Base-by-base conservation (phyloP, 2,888 invertebrate genomes). In the Ormyrus thymus region DNA sequence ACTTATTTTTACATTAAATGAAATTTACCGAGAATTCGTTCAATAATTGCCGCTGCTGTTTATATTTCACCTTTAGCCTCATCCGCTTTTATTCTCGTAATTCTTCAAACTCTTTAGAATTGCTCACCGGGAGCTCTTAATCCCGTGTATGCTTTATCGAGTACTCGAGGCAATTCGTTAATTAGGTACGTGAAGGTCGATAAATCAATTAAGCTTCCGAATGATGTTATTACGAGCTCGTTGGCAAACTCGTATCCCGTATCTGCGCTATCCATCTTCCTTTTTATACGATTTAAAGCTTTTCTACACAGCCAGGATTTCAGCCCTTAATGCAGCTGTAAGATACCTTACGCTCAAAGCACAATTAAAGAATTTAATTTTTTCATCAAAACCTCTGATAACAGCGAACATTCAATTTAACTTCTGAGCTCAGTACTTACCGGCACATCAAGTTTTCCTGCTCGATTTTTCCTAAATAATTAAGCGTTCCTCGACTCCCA, bases 151-250 rank as follows among this genome's bases (percentile, higher is more conserved):
- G 53, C 59, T 45, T 59, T 58, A 65, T 46, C 13, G 7, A 70
- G 15, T 66, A 66, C 8, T 50, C 6, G n/a, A n/a, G 64, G 61
- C 46, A 65, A 77, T 70, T 85, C 82, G 80, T 84, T 86, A 82
- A 84, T 85, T 83, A 83, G 62, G 78, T 78, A 59, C 45, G 45
- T 61, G 76, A 79, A 69, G 66, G 78, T 78, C 81, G 83, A 81
- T 83, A 82, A 84, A 83, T 83, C 83, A 82, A 84, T 84, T 79
- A 74, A 77, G 53, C 61, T 61, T n/a, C 13, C 56, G 29, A 66
- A 61, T 29, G 53, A 68, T 13, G 61, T 62, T 65, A 61, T 76
- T 70, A 64, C 29, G 15, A 10, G 65, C 70, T 65, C 43, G 51
- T 76, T 69, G 50, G 58, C 11, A 29, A 48, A 69, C 48, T 59